Evolutionary conservation across 2,888 invertebrate genomes (phyloP), one percentile per base, ranked within the genome.

Genomic region (Drosophila affinis): DNA sequence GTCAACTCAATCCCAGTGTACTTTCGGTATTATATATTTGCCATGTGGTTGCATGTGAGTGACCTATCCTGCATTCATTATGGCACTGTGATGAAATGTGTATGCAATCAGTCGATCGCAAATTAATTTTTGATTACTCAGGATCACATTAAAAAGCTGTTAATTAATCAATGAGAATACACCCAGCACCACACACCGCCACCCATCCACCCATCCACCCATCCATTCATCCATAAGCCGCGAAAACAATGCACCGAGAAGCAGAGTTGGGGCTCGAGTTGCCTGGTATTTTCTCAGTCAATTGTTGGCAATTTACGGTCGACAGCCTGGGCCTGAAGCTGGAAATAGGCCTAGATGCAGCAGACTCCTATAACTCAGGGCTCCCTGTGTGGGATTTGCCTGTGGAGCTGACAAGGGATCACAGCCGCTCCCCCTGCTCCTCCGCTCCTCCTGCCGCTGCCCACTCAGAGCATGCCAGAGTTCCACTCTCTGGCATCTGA

Each of bases 221-320:
- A n/a, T 46, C 51, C 29, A 21, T 17, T 18, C 18, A 14, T 45
- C 45, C 55, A 54, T 14, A 44, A 14, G 7, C 18, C 27, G 18
- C 17, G n/a, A 58, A 69, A 71, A 62, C 53, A 62, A 56, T 44
- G 52, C 27, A 53, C 49, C 24, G 18, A 14, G 70, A 21, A 53
- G 34, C 29, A 34, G 18, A 53, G 10, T n/a, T 24, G 27, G 47
- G 46, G 45, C 39, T 47, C 63, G 24, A 39, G 51, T 17, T 45
- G 32, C 34, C 67, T 21, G 54, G 27, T 48, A 68, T 72, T 60
- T 82, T 69, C 71, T 71, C 86, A 81, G 77, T 83, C 82, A 87
- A 85, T 87, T 85, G 75, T 72, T 77, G 73, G 62, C 87, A 88
- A 88, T 82, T 88, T 87, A 88, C 70, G 86, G 72, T 59, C 48